These are phyloP conservation scores for Agapornis canus DNA, from an alignment of 2,797 vertebrate genomes.

Conservation along the genomic window DNA sequence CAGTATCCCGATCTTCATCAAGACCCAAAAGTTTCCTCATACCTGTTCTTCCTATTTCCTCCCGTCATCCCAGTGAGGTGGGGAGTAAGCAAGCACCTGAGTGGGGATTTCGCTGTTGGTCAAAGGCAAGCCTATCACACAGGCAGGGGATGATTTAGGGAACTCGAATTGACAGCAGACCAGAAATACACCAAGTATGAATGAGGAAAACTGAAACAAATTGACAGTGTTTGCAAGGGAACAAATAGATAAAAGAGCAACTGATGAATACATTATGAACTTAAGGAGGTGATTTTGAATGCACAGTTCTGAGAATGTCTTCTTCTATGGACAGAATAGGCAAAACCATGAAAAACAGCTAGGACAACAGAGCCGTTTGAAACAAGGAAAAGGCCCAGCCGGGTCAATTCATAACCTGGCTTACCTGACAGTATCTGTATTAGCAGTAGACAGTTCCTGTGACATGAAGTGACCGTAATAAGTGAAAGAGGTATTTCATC, in stretches of 20 bases:
- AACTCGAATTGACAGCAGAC: background rate
- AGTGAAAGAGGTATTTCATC: background rate
- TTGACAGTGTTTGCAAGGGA: background rate
- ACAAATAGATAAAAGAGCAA: background rate
- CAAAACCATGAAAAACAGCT: background rate
- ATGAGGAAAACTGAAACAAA: background rate
- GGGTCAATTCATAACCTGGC: background rate
- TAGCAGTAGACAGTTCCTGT: background rate
- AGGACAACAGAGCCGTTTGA: background rate
- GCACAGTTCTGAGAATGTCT: background rate
- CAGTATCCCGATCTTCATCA: background rate
- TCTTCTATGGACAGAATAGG: background rate
- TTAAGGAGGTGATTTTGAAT: background rate
- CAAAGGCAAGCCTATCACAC: background rate
- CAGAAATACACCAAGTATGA: background rate
- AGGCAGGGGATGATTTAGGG: background rate
- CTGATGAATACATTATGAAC: background rate
- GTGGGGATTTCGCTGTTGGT: background rate
- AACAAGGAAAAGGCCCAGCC: background rate
- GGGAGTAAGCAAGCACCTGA: background rate
- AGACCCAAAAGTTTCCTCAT: accelerated
- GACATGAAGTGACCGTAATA: background rate
- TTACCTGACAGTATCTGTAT: background rate
- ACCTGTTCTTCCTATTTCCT: background rate
- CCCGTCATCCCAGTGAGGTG: background rate